Evolutionary conservation across 2,113 vertebrate genomes (phyloP).

Genomic region (Tursiops truncatus): DNA sequence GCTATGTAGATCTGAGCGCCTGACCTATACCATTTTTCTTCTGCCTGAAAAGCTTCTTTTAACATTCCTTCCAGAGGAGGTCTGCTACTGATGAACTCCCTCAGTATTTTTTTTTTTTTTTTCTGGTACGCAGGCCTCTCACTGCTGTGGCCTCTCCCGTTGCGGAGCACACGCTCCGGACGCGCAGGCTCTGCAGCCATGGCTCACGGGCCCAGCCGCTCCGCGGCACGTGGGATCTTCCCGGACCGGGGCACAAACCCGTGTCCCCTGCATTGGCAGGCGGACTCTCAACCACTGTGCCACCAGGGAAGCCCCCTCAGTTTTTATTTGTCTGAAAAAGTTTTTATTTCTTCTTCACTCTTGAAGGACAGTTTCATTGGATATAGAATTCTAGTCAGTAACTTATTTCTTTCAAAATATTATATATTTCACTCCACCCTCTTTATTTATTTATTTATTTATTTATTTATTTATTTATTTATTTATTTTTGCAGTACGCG

Average conservation of each 20-base stretch:
- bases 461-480: no score
- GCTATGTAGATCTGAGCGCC: background rate
- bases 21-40: background rate
- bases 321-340: background rate
- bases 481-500: no score
- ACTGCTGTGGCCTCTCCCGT: no score
- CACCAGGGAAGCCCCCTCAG: no score
- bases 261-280: no score
- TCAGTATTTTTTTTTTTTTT: background rate
- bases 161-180: no score
- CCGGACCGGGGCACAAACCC: no score
- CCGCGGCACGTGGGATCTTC: no score
- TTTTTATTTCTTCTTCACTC: background rate
- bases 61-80: background rate
- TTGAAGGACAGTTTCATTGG: background rate
- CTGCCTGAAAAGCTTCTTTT: background rate
- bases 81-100: background rate
- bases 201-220: no score
- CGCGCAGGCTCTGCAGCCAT: no score
- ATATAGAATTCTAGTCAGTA: background rate
- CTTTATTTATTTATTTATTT: background rate
- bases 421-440: background rate
- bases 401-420: background rate
- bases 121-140: no score
- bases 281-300: no score